Evolutionary conservation across 64 coral and sea anemone species (phyloP).

Genomic region (Montipora efflorescens): DNA sequence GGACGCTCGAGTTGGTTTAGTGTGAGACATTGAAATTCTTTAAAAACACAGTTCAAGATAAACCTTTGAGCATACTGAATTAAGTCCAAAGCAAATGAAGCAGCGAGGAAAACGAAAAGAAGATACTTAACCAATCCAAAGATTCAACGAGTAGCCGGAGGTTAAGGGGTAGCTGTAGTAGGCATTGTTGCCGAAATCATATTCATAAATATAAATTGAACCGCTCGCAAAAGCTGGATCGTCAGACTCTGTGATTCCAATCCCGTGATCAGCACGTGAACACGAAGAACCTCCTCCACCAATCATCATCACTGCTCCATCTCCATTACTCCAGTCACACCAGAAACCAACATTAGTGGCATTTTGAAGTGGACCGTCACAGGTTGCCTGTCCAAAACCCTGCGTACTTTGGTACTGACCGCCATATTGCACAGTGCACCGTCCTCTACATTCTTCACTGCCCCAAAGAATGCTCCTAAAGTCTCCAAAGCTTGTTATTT

Average conservation of each 20-base stretch:
- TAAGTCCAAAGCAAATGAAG: no score
- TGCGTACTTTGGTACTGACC: constrained; percentile 11
- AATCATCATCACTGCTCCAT: constrained; percentile 39
- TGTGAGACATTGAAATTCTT: no score
- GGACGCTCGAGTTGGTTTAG: no score
- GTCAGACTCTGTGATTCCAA: not conserved
- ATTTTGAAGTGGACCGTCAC: constrained; percentile 7
- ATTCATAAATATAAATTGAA: not conserved
- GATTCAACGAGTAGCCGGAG: not conserved
- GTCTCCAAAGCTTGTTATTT: constrained; percentile 27
- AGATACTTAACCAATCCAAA: constrained; percentile 16
- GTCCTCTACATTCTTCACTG: constrained; percentile 21
- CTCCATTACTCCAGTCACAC: constrained; percentile 16
- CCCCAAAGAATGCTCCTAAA: constrained; percentile 31
- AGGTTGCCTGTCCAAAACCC: not conserved
- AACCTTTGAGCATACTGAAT: no score
- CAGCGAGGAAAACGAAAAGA: no score
- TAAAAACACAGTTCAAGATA: no score
- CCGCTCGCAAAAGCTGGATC: not conserved
- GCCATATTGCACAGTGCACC: constrained; percentile 32
- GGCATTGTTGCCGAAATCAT: not conserved
- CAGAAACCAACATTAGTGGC: constrained; percentile 24
- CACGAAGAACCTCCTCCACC: constrained; percentile 37
- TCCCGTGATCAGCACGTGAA: constrained; percentile 37
- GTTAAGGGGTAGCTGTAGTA: not conserved